Conservation (phyloP, 2,888 invertebrate species). For the Ornithoptera alexandrae region DNA sequence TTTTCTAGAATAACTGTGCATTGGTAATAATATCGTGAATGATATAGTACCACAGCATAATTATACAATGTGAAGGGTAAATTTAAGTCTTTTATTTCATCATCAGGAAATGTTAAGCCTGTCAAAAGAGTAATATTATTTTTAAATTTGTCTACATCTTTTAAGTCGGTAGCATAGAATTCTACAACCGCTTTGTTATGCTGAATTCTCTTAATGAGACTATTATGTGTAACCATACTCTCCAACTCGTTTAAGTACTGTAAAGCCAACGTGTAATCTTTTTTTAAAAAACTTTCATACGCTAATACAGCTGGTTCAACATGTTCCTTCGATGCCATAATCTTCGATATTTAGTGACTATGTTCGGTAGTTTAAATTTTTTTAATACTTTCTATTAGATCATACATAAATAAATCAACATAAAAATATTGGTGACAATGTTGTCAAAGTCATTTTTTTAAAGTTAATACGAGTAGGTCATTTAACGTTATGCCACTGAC, state of each 20-base stretch:
- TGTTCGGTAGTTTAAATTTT: background rate
- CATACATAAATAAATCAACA: constrained; percentile 2
- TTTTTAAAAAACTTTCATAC: constrained; percentile 81
- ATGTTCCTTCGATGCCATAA: constrained; percentile 28
- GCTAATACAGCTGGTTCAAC: constrained; percentile 82
- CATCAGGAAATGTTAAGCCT: constrained; percentile 71
- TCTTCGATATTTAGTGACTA: background rate
- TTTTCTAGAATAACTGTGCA: constrained; percentile 76
- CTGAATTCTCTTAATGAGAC: constrained; percentile 82
- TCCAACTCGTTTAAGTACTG: constrained; percentile 84
- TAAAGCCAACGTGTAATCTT: constrained; percentile 82
- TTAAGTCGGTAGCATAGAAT: constrained; percentile 87
- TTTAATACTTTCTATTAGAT: background rate
- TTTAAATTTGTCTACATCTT: constrained; percentile 86
- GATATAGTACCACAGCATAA: constrained; percentile 88
- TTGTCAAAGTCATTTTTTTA: background rate
- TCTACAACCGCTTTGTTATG: constrained; percentile 93
- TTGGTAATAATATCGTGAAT: constrained; percentile 86
- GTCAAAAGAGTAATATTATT: constrained; percentile 83
- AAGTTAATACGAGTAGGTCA: background rate
- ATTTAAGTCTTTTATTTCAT: constrained; percentile 59
- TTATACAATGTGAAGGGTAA: constrained; percentile 83
- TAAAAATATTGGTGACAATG: background rate
- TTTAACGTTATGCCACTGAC: background rate
- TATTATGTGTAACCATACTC: constrained; percentile 77